Evolutionary conservation across 1,140 invertebrate species (phyloP).

Genomic region (Pristionchus pacificus): DNA sequence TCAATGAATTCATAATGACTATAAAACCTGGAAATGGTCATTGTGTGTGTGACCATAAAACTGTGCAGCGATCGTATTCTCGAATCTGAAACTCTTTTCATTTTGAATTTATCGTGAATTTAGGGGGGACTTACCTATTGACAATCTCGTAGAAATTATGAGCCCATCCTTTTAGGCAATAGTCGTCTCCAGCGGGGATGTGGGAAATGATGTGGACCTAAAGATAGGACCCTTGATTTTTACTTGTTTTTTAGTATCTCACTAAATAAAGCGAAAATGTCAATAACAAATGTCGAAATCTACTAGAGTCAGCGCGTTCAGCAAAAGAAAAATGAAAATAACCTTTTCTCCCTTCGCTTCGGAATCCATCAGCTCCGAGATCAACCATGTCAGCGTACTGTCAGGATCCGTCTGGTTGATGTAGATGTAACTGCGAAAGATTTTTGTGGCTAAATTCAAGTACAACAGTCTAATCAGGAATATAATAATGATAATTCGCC

Average conservation of each 20-base stretch:
- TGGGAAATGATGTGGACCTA: slow-evolving; percentile 96
- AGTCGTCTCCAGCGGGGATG: slow-evolving; percentile 79
- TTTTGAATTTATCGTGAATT: not conserved
- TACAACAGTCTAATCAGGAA: too few relatives aligned
- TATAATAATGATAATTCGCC: too few relatives aligned
- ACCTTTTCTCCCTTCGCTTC: slow-evolving; percentile 76
- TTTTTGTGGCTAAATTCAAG: too few relatives aligned
- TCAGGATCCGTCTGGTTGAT: slow-evolving; percentile 90
- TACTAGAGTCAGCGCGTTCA: too few relatives aligned
- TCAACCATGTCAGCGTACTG: slow-evolving; percentile 86
- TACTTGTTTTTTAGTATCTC: too few relatives aligned
- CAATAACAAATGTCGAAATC: too few relatives aligned
- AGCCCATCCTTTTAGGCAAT: slow-evolving; percentile 65
- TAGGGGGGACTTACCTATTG: slow-evolving; percentile 66
- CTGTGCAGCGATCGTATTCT: slow-evolving; percentile 80
- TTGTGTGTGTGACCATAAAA: slow-evolving; percentile 92
- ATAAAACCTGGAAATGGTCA: slow-evolving; percentile 78
- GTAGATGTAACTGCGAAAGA: slow-evolving; percentile 90
- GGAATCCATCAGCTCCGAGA: slow-evolving; percentile 83
- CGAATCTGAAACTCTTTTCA: slow-evolving; percentile 64
- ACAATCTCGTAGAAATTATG: slow-evolving; percentile 62
- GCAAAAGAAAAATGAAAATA: too few relatives aligned
- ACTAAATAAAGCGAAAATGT: too few relatives aligned
- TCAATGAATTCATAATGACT: not conserved
- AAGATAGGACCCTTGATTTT: too few relatives aligned